Evolutionary conservation across 2,113 vertebrate species (phyloP).

Genomic region (Rissa tridactyla): DNA sequence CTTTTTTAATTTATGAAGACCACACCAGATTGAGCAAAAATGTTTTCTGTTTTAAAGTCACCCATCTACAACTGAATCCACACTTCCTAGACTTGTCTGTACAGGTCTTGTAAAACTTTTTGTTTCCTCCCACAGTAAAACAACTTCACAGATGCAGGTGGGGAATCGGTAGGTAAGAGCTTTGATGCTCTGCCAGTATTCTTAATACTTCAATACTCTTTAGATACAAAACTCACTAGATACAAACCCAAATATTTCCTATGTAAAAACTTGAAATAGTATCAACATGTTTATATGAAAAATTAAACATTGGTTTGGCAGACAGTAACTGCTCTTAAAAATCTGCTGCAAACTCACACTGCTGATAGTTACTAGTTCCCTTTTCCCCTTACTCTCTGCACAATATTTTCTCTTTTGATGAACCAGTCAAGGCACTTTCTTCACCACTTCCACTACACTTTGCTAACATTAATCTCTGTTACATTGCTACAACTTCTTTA

Average conservation of each 20-base stretch:
- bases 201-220: background rate
- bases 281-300: background rate
- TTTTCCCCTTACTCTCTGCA: background rate
- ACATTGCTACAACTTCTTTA: background rate
- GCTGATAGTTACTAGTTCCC: background rate
- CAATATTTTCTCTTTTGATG: background rate
- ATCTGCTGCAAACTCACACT: slow-evolving; percentile 13
- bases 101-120: background rate
- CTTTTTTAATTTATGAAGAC: background rate
- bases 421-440: slow-evolving; percentile 68
- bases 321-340: slow-evolving; percentile 7
- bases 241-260: background rate
- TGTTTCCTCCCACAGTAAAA: background rate
- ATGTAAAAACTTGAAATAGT: background rate
- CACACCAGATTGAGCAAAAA: background rate
- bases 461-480: background rate
- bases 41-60: background rate
- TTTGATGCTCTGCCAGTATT: background rate
- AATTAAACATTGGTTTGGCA: background rate
- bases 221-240: background rate
- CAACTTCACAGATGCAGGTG: background rate
- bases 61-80: background rate
- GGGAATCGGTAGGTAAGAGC: background rate
- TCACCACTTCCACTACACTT: background rate
- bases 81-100: background rate